Base-by-base conservation (phyloP, 2,888 invertebrate genomes). In the Cyrtodaria siliqua region DNA sequence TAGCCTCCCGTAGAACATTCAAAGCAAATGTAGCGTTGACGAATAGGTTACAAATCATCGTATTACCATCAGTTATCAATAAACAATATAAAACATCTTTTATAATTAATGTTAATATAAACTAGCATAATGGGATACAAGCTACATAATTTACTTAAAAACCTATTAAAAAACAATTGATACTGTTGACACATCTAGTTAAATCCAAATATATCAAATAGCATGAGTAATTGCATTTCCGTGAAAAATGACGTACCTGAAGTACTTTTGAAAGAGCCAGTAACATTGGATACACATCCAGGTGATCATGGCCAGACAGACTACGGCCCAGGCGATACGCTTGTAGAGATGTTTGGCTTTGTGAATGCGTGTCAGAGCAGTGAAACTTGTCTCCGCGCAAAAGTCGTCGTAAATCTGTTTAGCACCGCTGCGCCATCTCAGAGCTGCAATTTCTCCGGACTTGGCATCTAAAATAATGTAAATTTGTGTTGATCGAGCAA, bases 331-430 rank as follows among this genome's bases (percentile, higher is more conserved):
- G 1, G 79, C 68, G 0, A 87, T 55, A 20, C 83, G 73, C 50
- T 86, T 86, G 38, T 73, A 66, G 26, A 84, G 26, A 16, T 85
- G 84, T 0, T 76, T 79, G 0, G 88, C 86, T 49, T 87, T 87
- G 72, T 87, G 84, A 44, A 90, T 87, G 8, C 83, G 77, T 1
- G 83, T 80, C n/a, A 90, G 55, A 6, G 88, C 87, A 0, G 88
- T 87, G 62, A 90, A 89, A 64, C 90, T 90, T 16, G 89, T 90
- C 56, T 88, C 87, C 12, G 59, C 49, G 40, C 77, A 78, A 42
- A 81, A 81, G 12, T 81, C 78, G 23, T 71, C 59, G 29, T 78
- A 81, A 3, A 80, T 70, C 53, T 80, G 53, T 9, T 50, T 53
- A 4, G 72, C 67, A 40, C 50, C 59, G 16, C 56, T 47, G 47